phyloP scores from a whole-genome alignment of 2,888 invertebrate genomes.

The Furcula furcula region DNA sequence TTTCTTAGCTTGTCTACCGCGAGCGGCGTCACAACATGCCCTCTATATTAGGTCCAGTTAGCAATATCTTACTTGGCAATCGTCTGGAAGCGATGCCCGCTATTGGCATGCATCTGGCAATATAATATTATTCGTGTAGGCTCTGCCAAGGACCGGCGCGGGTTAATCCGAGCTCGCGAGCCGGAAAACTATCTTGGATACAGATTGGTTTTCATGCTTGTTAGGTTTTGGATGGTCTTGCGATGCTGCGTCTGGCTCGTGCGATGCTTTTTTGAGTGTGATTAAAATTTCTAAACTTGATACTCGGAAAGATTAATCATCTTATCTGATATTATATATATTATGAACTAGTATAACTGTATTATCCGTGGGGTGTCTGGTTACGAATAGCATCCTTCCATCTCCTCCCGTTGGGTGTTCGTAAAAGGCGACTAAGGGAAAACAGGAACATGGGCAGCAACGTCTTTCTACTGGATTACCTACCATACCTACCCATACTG shows the following conservation, averaged over 20 bases:
- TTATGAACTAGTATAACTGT: too few relatives aligned
- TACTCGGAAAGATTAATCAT: too few relatives aligned
- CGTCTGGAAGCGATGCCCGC: constrained; percentile 41
- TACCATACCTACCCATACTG: too few relatives aligned
- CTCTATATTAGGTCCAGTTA: constrained; percentile 32
- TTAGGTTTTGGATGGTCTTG: constrained; percentile 32
- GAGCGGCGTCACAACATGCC: constrained; percentile 26
- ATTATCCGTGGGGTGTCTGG: too few relatives aligned
- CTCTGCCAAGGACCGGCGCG: constrained; percentile 57
- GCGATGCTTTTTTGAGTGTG: not conserved
- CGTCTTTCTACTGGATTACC: too few relatives aligned
- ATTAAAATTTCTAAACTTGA: too few relatives aligned
- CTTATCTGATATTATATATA: too few relatives aligned
- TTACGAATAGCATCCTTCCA: too few relatives aligned
- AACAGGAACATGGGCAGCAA: too few relatives aligned
- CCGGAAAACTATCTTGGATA: constrained; percentile 58
- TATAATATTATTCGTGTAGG: constrained; percentile 79
- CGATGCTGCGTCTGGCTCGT: not conserved
- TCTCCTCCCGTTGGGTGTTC: too few relatives aligned
- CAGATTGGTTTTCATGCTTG: constrained; percentile 47
- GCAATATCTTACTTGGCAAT: constrained; percentile 60
- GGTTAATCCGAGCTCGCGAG: constrained; percentile 56
- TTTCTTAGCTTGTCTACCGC: not conserved
- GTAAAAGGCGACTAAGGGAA: too few relatives aligned
- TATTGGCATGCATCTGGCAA: constrained; percentile 73